A percentile compares a stretch with the other conserved stretches of the same genome.
These are phyloP conservation scores for Acanthosepion esculentum DNA, from an alignment of 2,888 invertebrate species.

Conservation along the genomic window DNA sequence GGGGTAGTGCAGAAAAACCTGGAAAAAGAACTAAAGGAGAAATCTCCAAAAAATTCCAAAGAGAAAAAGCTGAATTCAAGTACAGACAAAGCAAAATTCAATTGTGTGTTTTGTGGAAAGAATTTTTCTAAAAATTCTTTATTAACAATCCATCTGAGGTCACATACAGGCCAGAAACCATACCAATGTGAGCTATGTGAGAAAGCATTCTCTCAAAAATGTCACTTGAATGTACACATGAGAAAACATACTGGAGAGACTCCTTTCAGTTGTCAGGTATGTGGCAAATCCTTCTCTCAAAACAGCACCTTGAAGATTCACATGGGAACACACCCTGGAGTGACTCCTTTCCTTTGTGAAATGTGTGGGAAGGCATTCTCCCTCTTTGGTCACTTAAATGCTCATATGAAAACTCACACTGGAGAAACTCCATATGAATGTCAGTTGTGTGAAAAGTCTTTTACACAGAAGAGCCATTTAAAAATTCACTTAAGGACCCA, in stretches of 20 bases:
- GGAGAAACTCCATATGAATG: not conserved
- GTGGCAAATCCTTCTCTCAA: not conserved
- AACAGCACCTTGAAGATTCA: not conserved
- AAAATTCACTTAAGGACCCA: not conserved
- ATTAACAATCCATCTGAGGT: not conserved
- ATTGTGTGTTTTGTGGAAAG: not conserved
- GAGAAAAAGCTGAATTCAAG: not conserved
- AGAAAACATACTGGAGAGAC: not conserved
- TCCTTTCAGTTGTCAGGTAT: not conserved
- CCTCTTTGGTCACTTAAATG: not conserved
- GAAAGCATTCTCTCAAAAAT: conserved; percentile 18
- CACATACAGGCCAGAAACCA: not conserved
- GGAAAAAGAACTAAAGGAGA: not conserved
- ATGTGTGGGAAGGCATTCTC: not conserved
- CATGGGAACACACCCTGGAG: conserved; percentile 17
- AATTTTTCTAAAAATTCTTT: not conserved
- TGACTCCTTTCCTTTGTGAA: not conserved
- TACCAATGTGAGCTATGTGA: not conserved
- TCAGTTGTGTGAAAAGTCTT: not conserved
- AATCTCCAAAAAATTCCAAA: not conserved
- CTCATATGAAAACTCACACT: not conserved
- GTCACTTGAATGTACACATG: conserved; percentile 18
- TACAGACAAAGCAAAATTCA: not conserved
- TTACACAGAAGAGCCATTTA: not conserved
- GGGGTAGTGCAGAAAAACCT: not conserved